phyloP scores from a whole-genome alignment of 2,888 invertebrate species.

The Eristalis pertinax region DNA sequence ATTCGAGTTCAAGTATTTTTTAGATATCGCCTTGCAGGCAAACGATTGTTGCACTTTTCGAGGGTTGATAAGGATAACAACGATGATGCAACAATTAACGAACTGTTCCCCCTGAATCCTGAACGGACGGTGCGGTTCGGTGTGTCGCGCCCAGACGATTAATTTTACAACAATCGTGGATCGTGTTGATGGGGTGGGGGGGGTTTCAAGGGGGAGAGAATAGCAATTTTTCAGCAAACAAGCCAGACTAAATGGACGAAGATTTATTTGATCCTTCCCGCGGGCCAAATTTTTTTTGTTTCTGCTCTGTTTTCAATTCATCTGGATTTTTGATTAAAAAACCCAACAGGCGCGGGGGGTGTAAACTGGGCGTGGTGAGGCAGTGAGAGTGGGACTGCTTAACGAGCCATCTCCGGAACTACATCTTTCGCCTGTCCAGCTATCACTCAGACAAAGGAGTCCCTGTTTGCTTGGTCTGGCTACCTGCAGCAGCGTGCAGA shows the following conservation, averaged over 20 bases:
- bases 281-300: conserved; percentile 20
- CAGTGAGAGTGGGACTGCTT: neutral
- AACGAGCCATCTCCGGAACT: too few relatives aligned
- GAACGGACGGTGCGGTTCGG: conserved; percentile 25
- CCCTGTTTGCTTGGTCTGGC: neutral
- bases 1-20: conserved; percentile 56
- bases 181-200: neutral
- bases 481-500: neutral
- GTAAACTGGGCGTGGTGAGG: neutral
- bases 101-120: conserved; percentile 1
- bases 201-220: conserved; percentile 16
- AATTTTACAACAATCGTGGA: conserved; percentile 48
- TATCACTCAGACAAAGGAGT: neutral
- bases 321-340: conserved; percentile 52
- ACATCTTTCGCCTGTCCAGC: neutral
- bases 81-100: conserved; percentile 64
- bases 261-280: conserved; percentile 57
- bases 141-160: conserved; percentile 54
- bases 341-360: neutral
- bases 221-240: conserved; percentile 54
- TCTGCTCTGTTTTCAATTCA: conserved; percentile 5
- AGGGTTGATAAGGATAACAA: conserved; percentile 49
- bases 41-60: conserved; percentile 63
- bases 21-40: conserved; percentile 44
- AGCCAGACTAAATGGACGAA: conserved; percentile 53